phyloP scores from a whole-genome alignment of 2,113 vertebrate species.

The Colossoma macropomum region DNA sequence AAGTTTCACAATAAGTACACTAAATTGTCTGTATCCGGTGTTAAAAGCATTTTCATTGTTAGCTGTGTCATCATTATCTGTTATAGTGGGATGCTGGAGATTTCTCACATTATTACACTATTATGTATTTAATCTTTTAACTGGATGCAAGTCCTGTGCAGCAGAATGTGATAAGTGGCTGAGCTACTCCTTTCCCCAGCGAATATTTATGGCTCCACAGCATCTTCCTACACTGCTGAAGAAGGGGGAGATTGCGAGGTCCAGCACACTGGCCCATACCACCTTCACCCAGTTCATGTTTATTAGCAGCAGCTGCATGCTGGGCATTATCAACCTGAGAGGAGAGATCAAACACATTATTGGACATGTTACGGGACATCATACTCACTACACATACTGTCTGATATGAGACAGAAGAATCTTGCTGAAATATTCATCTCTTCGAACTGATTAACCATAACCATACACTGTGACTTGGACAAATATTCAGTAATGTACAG shows the following conservation, averaged over 20 bases:
- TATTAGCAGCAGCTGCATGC: conserved; percentile 68
- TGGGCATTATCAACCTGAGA: conserved; percentile 70
- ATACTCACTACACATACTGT: neutral
- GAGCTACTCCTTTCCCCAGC: conserved; percentile 50
- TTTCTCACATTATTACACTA: too few species aligned
- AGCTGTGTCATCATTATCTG: too few species aligned
- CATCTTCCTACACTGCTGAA: conserved; percentile 65
- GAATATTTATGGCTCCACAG: conserved; percentile 59
- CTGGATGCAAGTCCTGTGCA: neutral
- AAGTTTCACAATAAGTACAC: too few species aligned
- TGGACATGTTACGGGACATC: neutral
- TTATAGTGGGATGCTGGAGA: too few species aligned
- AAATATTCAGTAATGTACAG: too few species aligned
- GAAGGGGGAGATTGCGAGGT: conserved; percentile 62
- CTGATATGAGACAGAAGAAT: too few species aligned
- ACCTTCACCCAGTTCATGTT: conserved; percentile 70
- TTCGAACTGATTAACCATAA: too few species aligned
- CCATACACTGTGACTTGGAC: too few species aligned
- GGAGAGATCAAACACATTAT: neutral
- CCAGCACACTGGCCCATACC: conserved; percentile 67
- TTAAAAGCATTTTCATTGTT: too few species aligned
- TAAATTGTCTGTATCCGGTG: too few species aligned
- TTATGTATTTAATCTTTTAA: too few species aligned
- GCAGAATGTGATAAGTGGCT: neutral
- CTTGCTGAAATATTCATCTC: neutral